phyloP scores from a whole-genome alignment of 2,888 invertebrate genomes.

The Hydrotaea diabolus region DNA sequence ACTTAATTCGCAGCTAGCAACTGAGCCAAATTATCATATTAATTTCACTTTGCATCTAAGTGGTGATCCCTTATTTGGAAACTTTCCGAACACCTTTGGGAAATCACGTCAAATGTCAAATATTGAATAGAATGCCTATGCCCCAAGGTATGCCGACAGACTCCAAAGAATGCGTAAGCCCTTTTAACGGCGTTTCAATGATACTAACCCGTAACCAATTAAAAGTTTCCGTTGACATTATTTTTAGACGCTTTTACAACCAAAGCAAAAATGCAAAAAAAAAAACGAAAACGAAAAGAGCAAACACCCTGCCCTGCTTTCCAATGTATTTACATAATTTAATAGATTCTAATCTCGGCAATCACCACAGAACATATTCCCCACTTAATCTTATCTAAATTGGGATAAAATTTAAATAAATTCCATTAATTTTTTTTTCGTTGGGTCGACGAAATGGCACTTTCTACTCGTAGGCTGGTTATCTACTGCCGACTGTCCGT shows the following conservation, averaged over 20 bases:
- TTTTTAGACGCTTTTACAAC: not conserved
- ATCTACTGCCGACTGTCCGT: not conserved
- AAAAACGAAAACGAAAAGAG: not conserved
- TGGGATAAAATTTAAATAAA: conserved; percentile 39
- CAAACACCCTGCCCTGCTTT: not conserved
- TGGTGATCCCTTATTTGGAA: not conserved
- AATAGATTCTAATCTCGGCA: conserved; percentile 27
- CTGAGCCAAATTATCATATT: not conserved
- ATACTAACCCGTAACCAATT: conserved; percentile 21
- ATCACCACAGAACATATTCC: conserved; percentile 30
- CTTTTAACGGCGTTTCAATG: not conserved
- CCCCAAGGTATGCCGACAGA: not conserved
- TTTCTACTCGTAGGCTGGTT: not conserved
- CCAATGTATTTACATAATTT: conserved; percentile 31
- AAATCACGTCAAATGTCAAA: conserved; percentile 13
- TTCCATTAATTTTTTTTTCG: conserved; percentile 31
- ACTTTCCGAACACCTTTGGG: not conserved
- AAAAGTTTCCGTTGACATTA: conserved; percentile 20
- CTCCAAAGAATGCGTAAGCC: not conserved
- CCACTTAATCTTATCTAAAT: conserved; percentile 32
- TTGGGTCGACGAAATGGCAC: not conserved
- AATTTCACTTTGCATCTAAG: not conserved
- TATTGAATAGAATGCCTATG: not conserved
- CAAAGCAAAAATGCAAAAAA: not conserved
- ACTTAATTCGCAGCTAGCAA: not conserved